Conservation (phyloP, 2,888 invertebrate genomes). For the Corythucha ciliata region DNA sequence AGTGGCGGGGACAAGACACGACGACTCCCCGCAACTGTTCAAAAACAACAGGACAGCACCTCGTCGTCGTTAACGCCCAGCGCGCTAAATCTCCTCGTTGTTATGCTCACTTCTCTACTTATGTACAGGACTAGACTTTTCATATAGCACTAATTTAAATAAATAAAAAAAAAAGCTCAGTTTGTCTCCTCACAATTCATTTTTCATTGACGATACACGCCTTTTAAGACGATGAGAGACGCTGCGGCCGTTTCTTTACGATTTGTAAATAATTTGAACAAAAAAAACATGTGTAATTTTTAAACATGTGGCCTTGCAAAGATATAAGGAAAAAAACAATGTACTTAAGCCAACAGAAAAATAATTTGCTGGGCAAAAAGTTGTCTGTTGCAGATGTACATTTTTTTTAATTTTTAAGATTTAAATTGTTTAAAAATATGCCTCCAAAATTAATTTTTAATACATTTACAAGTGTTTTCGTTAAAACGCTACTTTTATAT, state of each 20-base stretch:
- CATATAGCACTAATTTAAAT: slow-evolving; percentile 30
- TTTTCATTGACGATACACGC: slow-evolving; percentile 18
- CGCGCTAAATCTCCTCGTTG: too few species aligned
- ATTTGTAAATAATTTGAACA: slow-evolving; percentile 3
- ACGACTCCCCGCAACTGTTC: too few species aligned
- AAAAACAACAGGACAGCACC: too few species aligned
- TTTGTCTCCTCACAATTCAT: slow-evolving; percentile 16
- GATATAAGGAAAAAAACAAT: neutral
- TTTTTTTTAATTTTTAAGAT: slow-evolving; percentile 16
- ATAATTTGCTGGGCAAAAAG: slow-evolving; percentile 29
- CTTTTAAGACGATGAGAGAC: neutral
- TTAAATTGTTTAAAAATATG: slow-evolving; percentile 1
- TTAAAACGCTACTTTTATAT: too few species aligned
- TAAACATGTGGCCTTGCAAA: too few species aligned
- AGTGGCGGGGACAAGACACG: slow-evolving; percentile 35
- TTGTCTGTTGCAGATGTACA: slow-evolving; percentile 18
- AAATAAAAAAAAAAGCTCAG: slow-evolving; percentile 24
- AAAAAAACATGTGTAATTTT: too few species aligned
- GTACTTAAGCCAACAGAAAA: neutral
- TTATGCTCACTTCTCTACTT: slow-evolving; percentile 23
- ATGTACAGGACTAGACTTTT: slow-evolving; percentile 30
- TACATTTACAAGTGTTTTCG: slow-evolving; percentile 13
- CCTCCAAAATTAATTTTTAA: slow-evolving; percentile 12
- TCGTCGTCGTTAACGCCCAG: slow-evolving; percentile 20
- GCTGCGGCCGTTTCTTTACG: slow-evolving; percentile 1